Percentiles rank a stretch among this genome's conserved stretches.
Conservation (phyloP, 2,888 invertebrate genomes). For the Dromius quadrimaculatus region DNA sequence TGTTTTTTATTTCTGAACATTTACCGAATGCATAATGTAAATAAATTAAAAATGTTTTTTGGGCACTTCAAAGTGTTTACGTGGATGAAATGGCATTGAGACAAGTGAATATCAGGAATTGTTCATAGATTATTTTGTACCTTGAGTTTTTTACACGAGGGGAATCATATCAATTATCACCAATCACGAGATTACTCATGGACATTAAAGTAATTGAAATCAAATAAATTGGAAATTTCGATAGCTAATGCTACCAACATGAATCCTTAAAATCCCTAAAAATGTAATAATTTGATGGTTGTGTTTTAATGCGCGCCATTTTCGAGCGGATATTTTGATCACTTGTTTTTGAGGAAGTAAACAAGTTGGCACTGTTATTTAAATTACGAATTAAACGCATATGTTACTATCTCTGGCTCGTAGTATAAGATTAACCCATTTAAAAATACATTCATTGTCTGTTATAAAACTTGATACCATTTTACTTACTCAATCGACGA, state of each 20-base stretch:
- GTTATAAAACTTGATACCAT: neutral
- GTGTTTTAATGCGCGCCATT: neutral
- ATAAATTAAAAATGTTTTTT: no score
- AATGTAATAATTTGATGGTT: no score
- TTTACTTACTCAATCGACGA: neutral
- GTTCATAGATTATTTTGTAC: no score
- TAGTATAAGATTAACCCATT: constrained; percentile 11
- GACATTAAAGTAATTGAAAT: neutral
- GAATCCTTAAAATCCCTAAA: no score
- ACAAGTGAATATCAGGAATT: no score
- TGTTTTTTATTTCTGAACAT: no score
- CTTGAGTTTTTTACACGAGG: neutral
- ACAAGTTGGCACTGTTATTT: constrained; percentile 16
- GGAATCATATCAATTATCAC: neutral
- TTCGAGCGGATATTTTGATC: constrained; percentile 21
- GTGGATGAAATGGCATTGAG: no score
- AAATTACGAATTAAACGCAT: constrained; percentile 7
- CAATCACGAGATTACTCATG: neutral
- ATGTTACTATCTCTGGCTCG: constrained; percentile 1
- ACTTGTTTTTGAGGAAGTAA: constrained; percentile 16
- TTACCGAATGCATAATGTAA: no score
- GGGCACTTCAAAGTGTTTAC: no score
- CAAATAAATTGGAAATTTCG: no score
- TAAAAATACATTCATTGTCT: constrained; percentile 16
- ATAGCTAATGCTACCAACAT: no score